Percentiles rank a stretch among this genome's conserved stretches.
phyloP scores from a whole-genome alignment of 2,797 vertebrate genomes.

The Nannoperca australis region DNA sequence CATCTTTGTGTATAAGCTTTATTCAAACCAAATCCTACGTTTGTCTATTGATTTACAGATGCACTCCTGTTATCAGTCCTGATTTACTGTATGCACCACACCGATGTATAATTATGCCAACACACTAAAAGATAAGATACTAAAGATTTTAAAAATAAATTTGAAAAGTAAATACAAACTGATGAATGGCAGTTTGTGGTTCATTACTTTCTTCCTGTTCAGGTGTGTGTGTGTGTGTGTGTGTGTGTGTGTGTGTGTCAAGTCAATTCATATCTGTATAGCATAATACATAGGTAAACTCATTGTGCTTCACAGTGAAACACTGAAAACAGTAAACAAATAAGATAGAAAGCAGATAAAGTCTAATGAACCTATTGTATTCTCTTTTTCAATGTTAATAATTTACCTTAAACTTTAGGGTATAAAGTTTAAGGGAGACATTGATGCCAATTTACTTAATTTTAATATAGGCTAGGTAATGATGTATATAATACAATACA shows the following conservation, averaged over 20 bases:
- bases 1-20: conserved; percentile 62
- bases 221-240: not conserved
- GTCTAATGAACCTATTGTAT: not conserved
- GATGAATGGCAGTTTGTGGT: not conserved
- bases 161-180: conserved; percentile 54
- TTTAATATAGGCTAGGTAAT: not conserved
- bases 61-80: conserved; percentile 67
- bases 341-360: too few relatives aligned
- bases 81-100: conserved; percentile 74
- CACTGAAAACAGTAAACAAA: too few relatives aligned
- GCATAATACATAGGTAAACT: too few relatives aligned
- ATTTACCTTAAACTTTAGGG: not conserved
- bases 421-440: not conserved
- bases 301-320: too few relatives aligned
- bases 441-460: not conserved
- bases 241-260: not conserved
- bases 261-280: too few relatives aligned
- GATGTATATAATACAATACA: not conserved
- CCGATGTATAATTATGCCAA: conserved; percentile 74
- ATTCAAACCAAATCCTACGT: conserved; percentile 54
- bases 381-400: not conserved
- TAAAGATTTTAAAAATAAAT: conserved; percentile 75
- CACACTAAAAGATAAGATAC: conserved; percentile 74
- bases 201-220: not conserved
- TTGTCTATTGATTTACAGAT: conserved; percentile 57